These are phyloP conservation scores for Machimus atricapillus DNA, from an alignment of 2,888 invertebrate genomes.

Conservation along the genomic window DNA sequence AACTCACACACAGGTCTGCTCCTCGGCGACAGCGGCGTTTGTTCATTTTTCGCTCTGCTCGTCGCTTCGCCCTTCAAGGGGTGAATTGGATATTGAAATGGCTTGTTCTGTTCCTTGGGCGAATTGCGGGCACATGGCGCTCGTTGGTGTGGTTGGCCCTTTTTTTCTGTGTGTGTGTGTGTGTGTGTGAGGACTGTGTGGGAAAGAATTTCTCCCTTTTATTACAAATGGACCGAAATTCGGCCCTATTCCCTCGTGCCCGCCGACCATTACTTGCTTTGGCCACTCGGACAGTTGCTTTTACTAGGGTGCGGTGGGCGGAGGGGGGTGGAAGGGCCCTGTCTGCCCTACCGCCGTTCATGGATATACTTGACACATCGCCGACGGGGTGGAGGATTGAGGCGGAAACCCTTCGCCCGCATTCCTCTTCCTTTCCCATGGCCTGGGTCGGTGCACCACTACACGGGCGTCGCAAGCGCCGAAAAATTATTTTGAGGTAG, in stretches of 20 bases:
- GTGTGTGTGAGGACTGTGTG: not conserved
- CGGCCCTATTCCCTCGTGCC: not conserved
- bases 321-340: not conserved
- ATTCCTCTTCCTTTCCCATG: not conserved
- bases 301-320: not conserved
- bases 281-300: not conserved
- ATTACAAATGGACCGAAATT: slow-evolving; percentile 27
- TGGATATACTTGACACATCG: not conserved
- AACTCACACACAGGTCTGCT: not conserved
- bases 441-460: not conserved
- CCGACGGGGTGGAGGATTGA: not conserved
- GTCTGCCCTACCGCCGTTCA: not conserved
- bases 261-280: not conserved
- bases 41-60: not conserved
- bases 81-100: not conserved
- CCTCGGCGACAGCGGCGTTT: not conserved
- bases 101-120: not conserved
- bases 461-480: not conserved
- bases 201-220: slow-evolving; percentile 30
- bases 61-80: not conserved
- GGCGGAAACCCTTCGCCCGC: not conserved
- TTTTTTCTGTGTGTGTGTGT: not conserved
- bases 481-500: not conserved
- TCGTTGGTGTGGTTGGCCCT: not conserved
- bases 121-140: slow-evolving; percentile 27